Evolutionary conservation across 92 coral and sea anemone genomes (phyloP).

Genomic region (Nematostella vectensis): DNA sequence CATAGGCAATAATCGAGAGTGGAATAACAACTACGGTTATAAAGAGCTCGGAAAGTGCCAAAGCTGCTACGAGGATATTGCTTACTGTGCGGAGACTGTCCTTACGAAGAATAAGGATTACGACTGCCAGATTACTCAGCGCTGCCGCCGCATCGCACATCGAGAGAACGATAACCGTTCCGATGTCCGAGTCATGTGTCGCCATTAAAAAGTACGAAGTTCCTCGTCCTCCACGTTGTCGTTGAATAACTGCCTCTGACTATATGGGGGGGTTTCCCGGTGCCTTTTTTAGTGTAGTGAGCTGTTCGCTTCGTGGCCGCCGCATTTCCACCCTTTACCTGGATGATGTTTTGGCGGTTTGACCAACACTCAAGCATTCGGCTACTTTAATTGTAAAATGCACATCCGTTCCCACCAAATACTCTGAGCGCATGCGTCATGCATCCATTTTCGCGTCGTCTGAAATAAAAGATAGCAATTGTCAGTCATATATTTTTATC

Average conservation of each 20-base stretch:
- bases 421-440: not conserved
- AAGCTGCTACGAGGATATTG: slow-evolving; percentile 52
- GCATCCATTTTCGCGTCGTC: too few relatives aligned
- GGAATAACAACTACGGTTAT: slow-evolving; percentile 47
- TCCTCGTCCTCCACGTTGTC: too few relatives aligned
- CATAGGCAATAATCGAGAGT: slow-evolving; percentile 59
- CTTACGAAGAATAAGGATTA: slow-evolving; percentile 41
- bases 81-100: slow-evolving; percentile 54
- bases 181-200: slow-evolving; percentile 18
- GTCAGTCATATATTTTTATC: too few relatives aligned
- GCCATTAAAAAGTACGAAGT: too few relatives aligned
- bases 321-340: too few relatives aligned
- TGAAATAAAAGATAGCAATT: too few relatives aligned
- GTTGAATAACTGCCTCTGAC: too few relatives aligned
- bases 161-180: slow-evolving; percentile 32
- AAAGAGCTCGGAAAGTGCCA: slow-evolving; percentile 55
- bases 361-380: too few relatives aligned
- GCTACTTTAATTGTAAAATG: not conserved
- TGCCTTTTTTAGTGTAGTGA: too few relatives aligned
- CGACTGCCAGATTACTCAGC: slow-evolving; percentile 38
- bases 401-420: not conserved
- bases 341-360: too few relatives aligned
- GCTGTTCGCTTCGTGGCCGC: too few relatives aligned
- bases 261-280: too few relatives aligned
- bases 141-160: slow-evolving; percentile 45